Evolutionary conservation across 2,888 invertebrate species (phyloP).

Genomic region (Cyrtodaria siliqua): DNA sequence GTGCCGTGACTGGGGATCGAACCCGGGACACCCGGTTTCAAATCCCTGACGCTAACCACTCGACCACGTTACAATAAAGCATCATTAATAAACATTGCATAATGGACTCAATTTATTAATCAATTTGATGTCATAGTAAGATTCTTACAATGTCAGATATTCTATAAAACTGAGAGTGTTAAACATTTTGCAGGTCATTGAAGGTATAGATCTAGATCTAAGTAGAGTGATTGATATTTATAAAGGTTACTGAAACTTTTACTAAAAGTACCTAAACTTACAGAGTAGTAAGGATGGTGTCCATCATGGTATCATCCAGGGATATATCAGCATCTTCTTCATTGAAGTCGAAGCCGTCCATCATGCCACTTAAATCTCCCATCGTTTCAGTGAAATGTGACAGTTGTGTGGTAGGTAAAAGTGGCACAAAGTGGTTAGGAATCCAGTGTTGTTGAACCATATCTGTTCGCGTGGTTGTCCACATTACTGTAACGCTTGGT

Average conservation of each 20-base stretch:
- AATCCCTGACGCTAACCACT: too few species aligned
- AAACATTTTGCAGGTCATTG: too few species aligned
- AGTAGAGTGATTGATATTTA: too few species aligned
- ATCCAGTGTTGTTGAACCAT: slow-evolving; percentile 43
- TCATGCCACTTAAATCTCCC: slow-evolving; percentile 35
- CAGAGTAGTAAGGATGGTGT: slow-evolving; percentile 42
- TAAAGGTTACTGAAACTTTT: too few species aligned
- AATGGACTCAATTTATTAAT: neutral
- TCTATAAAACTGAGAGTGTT: slow-evolving; percentile 38
- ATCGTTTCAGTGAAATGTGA: slow-evolving; percentile 36
- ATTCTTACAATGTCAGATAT: slow-evolving; percentile 11
- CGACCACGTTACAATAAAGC: too few species aligned
- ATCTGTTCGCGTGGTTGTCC: slow-evolving; percentile 48
- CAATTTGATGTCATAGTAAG: slow-evolving; percentile 2
- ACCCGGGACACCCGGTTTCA: too few species aligned
- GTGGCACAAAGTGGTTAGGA: slow-evolving; percentile 46
- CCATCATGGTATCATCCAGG: slow-evolving; percentile 41
- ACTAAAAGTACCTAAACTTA: slow-evolving; percentile 28
- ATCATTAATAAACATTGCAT: too few species aligned
- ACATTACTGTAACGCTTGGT: slow-evolving; percentile 49
- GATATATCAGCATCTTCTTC: slow-evolving; percentile 39
- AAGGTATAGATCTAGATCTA: too few species aligned
- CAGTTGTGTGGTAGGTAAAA: slow-evolving; percentile 31
- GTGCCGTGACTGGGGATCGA: too few species aligned
- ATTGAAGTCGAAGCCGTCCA: slow-evolving; percentile 35